Base-by-base conservation (phyloP, 2,113 vertebrate genomes). In the Illadopsis cleaveri region DNA sequence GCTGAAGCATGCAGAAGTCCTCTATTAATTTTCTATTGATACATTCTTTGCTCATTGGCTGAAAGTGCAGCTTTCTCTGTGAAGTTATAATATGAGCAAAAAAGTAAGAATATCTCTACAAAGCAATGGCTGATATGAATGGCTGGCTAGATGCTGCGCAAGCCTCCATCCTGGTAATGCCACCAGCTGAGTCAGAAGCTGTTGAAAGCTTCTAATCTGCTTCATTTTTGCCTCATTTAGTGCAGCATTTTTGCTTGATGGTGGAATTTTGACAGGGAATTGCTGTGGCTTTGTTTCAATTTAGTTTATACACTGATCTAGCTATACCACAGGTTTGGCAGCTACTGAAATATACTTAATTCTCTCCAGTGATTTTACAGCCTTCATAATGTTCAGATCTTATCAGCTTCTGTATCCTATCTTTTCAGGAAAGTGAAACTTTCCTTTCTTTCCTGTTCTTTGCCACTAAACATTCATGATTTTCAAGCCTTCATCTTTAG, bases 251-350 rank as follows among this genome's bases (percentile, higher is more conserved):
- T 80, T 89, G 69, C 77, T 92, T 44, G 15, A 68, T 86, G 66
- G 61, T 51, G 48, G 75, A 90, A 86, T 89, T 82, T 91, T 89
- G 92, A 96, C 88, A 93, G 91, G 86, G n/a, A 15, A 48, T 79
- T 87, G 45, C 93, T 86, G 57, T 64, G 77, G 80, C 69, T 91
- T 94, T 87, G 84, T 94, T 96, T 96, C 86, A 96, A 50, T 88
- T 90, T 73, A 66, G 72, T 82, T 96, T 92, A 73, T 79, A 73
- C 53, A 78, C 47, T 68, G 65, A 94, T 87, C 69, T 73, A 89
- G 60, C 42, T 84, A 66, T 68, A 87, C 53, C 50, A 80, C 69
- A 65, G 80, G n/a, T 95, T 80, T 93, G 72, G 62, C 86, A 94
- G 58, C 65, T 86, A 62, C 62, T 82, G 75, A 91, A 91, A 90